Evolutionary conservation across 2,888 invertebrate species (phyloP), one percentile per base, ranked within the genome.

Genomic region (Oasisia sp.): DNA sequence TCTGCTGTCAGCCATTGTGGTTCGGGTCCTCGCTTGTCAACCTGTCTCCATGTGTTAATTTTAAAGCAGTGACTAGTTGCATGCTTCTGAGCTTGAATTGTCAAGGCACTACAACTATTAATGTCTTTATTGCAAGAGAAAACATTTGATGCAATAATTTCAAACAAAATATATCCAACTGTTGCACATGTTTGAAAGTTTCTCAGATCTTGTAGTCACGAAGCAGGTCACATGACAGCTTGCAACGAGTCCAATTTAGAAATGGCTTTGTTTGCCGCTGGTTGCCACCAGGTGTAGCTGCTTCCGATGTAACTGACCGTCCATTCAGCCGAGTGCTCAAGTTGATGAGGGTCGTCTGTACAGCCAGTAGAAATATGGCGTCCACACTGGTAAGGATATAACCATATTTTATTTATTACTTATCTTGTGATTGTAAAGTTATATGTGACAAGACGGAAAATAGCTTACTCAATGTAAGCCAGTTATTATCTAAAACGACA

Each of bases 291-390:
- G 45, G 19, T 91, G 19, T 4, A 19, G 19, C 74, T 74, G 27
- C 74, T 27, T 19, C 19, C 74, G 95, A 96, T 93, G 96, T 97
- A 92, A 97, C 98, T 95, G 97, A 97, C 8, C 97, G 97, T 94
- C 98, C 98, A 4, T 96, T 98, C 93, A 96, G 97, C 92, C 97
- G 97, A 92, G 98, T 98, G 12, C 95, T 98, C 32, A 98, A 98
- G 95, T 96, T 98, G 7, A 96, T 98, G 74, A 97, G 98, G 94
- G 97, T 98, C 92, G 95, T 98, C 56, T 97, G 97, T 50, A 97
- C 97, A 89, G 97, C 98, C 95, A 97, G 97, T 91, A 96, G 96
- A 94, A 96, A 97, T 93, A 96, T 97, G 93, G 97, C 97, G 8
- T 95, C 96, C 19, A 95, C 96, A 92, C 96, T 98, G 93, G 96